These are phyloP conservation scores for Rhinolophus ferrumequinum DNA, from an alignment of 2,113 vertebrate species.

Conservation along the genomic window DNA sequence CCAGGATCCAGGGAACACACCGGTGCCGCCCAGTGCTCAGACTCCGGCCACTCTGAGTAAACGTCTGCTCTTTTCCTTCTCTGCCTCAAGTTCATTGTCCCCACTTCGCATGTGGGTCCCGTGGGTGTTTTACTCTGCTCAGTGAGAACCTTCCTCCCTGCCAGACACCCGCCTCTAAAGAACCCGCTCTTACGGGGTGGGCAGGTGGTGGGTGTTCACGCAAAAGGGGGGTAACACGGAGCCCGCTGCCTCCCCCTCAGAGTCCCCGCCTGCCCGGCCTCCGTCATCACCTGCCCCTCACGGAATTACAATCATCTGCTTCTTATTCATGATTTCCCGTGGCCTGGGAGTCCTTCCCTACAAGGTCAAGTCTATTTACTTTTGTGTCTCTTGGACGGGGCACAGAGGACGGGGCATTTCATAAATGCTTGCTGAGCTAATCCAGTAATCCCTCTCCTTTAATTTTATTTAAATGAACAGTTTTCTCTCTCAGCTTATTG, in stretches of 20 bases:
- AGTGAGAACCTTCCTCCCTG: neutral
- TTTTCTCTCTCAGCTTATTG: neutral
- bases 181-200: accelerated
- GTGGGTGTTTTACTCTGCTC: neutral
- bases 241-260: accelerated
- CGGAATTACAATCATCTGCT: neutral
- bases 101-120: neutral
- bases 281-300: accelerated
- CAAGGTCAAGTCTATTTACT: accelerated
- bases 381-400: accelerated
- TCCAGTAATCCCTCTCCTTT: neutral
- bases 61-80: neutral
- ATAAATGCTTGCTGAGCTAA: neutral
- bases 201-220: neutral
- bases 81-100: neutral
- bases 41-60: accelerated
- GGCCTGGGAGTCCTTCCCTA: neutral
- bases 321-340: neutral
- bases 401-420: neutral
- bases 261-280: too few relatives aligned
- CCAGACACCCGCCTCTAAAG: neutral
- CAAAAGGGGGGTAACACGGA: neutral
- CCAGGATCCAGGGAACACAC: accelerated
- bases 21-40: accelerated
- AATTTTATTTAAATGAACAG: neutral